These are phyloP conservation scores for Rhea pennata DNA, from an alignment of 2,113 vertebrate genomes.

Conservation along the genomic window DNA sequence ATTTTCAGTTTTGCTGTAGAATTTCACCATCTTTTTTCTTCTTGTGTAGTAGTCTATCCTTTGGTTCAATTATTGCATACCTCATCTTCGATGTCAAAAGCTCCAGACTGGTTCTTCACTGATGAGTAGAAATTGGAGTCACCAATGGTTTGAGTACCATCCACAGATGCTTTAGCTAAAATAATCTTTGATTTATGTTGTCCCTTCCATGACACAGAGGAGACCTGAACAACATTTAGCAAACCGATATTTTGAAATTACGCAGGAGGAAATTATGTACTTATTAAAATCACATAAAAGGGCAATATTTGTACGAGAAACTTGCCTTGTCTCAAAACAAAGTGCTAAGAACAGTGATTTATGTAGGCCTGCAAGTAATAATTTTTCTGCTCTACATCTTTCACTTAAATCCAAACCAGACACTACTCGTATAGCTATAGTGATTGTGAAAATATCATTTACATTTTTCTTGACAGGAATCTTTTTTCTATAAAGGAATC, in stretches of 20 bases:
- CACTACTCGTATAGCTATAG: neutral
- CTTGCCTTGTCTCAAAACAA: neutral
- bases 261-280: neutral
- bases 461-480: neutral
- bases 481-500: neutral
- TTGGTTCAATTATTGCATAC: neutral
- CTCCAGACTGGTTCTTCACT: neutral
- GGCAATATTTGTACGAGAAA: neutral
- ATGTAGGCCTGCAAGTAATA: fast-evolving
- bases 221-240: neutral
- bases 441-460: neutral
- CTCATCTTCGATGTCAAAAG: neutral
- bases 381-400: neutral
- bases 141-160: fast-evolving
- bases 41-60: fast-evolving
- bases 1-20: neutral
- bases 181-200: neutral
- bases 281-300: neutral
- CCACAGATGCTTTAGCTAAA: neutral
- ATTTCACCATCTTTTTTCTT: neutral
- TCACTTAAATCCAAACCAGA: neutral
- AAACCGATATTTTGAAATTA: neutral
- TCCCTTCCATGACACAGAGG: neutral
- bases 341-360: neutral
- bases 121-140: neutral